A percentile compares a stretch with the other conserved stretches of the same genome.
Evolutionary conservation across 2,888 invertebrate genomes (phyloP).

Genomic region (Tenodera sinensis): DNA sequence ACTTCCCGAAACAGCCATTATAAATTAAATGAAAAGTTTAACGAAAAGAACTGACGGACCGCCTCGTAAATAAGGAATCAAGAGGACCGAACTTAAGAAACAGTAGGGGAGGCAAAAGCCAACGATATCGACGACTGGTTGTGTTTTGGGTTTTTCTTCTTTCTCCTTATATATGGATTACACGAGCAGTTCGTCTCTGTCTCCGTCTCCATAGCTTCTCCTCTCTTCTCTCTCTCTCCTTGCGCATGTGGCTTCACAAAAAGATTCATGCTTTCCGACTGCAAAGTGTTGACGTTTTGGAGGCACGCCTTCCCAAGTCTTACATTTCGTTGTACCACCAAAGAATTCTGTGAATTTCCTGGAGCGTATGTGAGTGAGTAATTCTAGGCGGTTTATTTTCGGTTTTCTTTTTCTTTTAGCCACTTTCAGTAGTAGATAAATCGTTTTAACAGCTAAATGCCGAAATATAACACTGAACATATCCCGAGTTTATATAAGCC

Average conservation of each 20-base stretch:
- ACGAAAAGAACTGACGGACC: slow-evolving; percentile 19
- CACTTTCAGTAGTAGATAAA: no score
- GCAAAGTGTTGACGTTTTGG: slow-evolving; percentile 22
- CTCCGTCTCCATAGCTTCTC: not conserved
- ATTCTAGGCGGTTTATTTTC: not conserved
- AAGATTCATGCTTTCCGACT: slow-evolving; percentile 13
- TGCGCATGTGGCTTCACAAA: not conserved
- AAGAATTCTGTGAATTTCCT: not conserved
- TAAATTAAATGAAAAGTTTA: slow-evolving; percentile 25
- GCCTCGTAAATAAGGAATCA: slow-evolving; percentile 20
- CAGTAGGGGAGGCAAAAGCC: not conserved
- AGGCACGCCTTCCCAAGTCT: slow-evolving; percentile 14
- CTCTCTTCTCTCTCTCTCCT: not conserved
- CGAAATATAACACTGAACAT: no score
- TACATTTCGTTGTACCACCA: not conserved
- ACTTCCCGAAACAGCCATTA: slow-evolving; percentile 17
- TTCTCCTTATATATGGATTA: not conserved
- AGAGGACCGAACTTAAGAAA: not conserved
- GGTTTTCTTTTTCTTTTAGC: no score
- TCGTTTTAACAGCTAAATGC: no score
- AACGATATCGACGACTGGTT: slow-evolving; percentile 16
- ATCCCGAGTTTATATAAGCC: no score
- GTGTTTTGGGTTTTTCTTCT: not conserved
- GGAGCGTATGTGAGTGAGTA: not conserved
- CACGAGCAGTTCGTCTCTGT: not conserved